A percentile compares a stretch with the other conserved stretches of the same genome.
Conservation (phyloP, 2,113 vertebrate genomes). For the Erythrocercus mccallii region DNA sequence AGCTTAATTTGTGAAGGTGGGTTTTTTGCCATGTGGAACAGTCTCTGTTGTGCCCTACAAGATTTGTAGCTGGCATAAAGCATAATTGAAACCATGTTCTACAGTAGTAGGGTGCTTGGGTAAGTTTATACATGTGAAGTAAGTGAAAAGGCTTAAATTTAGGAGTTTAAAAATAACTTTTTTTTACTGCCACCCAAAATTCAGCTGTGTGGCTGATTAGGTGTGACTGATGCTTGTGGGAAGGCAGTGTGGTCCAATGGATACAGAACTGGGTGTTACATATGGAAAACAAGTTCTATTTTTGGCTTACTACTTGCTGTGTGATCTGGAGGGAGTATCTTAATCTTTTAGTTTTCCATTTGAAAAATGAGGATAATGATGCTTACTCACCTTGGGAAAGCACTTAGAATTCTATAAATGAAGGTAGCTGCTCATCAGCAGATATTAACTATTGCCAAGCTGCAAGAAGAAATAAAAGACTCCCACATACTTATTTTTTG, state of each 20-base stretch:
- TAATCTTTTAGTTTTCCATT: conserved; percentile 37
- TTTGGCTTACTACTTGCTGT: conserved; percentile 7
- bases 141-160: background rate
- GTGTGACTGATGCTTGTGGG: conserved; percentile 18
- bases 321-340: conserved; percentile 29
- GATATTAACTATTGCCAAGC: background rate
- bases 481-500: background rate
- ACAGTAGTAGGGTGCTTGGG: background rate
- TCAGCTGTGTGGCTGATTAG: background rate
- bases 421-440: background rate
- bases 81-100: background rate
- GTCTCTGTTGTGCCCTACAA: background rate
- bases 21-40: background rate
- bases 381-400: conserved; percentile 40
- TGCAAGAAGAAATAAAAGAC: background rate
- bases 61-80: background rate
- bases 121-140: background rate
- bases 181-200: background rate
- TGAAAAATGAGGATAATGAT: conserved; percentile 53
- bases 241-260: background rate
- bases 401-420: background rate
- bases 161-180: background rate
- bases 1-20: background rate
- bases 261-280: conserved; percentile 28
- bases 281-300: conserved; percentile 40